Conservation (phyloP, 2,113 vertebrate genomes). For the Noctilio leporinus region DNA sequence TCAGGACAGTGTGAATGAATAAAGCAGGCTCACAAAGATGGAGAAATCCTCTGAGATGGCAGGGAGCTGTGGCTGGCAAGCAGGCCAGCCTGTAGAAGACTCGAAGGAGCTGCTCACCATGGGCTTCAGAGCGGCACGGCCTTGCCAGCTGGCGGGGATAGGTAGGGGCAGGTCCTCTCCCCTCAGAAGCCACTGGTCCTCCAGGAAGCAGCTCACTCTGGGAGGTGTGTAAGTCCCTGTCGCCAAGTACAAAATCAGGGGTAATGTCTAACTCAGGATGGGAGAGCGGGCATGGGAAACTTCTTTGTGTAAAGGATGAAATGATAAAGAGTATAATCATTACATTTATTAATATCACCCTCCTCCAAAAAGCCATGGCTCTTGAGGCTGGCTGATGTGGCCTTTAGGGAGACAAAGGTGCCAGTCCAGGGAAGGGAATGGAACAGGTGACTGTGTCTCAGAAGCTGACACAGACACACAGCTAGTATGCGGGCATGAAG, state of each 20-base stretch:
- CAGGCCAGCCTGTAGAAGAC: not conserved
- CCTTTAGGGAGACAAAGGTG: not conserved
- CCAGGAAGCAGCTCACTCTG: not conserved
- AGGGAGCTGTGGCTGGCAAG: not conserved
- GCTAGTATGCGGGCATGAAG: not conserved
- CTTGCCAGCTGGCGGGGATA: rapidly evolving
- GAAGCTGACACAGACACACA: not conserved
- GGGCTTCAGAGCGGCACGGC: not conserved
- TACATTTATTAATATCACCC: not conserved
- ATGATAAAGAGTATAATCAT: not conserved
- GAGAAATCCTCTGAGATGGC: not conserved
- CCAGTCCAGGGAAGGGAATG: not conserved
- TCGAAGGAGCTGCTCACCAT: not conserved
- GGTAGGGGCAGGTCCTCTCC: not conserved
- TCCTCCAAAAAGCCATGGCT: not conserved
- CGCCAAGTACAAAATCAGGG: not conserved
- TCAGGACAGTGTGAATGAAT: not conserved
- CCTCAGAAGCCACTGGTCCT: not conserved
- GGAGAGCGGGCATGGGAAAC: not conserved
- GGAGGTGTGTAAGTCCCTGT: not conserved
- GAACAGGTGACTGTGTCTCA: not conserved
- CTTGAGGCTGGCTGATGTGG: not conserved
- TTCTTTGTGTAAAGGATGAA: not conserved
- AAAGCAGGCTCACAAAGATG: not conserved
- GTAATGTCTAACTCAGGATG: not conserved